Conservation (phyloP, 2,888 invertebrate genomes). For the Molorchus minor region DNA sequence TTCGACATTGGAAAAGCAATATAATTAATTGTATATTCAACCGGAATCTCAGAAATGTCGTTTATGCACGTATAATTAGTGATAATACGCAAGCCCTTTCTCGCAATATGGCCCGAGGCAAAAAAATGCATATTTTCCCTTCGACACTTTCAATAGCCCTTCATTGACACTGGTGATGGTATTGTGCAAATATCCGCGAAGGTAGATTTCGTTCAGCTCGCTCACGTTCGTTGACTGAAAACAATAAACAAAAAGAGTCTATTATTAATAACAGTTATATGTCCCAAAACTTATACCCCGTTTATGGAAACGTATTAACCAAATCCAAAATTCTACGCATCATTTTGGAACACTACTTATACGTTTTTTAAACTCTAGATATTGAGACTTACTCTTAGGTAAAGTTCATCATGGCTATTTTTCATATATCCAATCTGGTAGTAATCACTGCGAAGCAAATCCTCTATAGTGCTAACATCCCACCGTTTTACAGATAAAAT, state of each 20-base stretch:
- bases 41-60: slow-evolving; percentile 67
- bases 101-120: slow-evolving; percentile 69
- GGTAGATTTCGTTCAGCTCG: slow-evolving; percentile 50
- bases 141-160: slow-evolving; percentile 66
- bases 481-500: slow-evolving; percentile 70
- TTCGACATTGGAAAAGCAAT: slow-evolving; percentile 69
- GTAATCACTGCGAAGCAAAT: slow-evolving; percentile 68
- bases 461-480: slow-evolving; percentile 67
- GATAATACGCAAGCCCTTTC: slow-evolving; percentile 63
- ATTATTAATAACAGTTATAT: too few species aligned
- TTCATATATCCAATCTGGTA: slow-evolving; percentile 69
- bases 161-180: slow-evolving; percentile 64
- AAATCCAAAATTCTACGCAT: too few species aligned
- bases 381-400: slow-evolving; percentile 67
- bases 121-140: slow-evolving; percentile 71
- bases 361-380: not conserved
- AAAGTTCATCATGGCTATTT: slow-evolving; percentile 70
- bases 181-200: slow-evolving; percentile 57
- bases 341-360: not conserved
- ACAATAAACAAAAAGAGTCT: slow-evolving; percentile 35
- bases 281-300: too few species aligned
- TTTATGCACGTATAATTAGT: slow-evolving; percentile 63
- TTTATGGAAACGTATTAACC: too few species aligned
- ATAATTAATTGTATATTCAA: slow-evolving; percentile 67
- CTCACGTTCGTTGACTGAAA: slow-evolving; percentile 64